Evolutionary conservation across 2,888 invertebrate genomes (phyloP).

Genomic region (Aphelenchoides bicaudatus): DNA sequence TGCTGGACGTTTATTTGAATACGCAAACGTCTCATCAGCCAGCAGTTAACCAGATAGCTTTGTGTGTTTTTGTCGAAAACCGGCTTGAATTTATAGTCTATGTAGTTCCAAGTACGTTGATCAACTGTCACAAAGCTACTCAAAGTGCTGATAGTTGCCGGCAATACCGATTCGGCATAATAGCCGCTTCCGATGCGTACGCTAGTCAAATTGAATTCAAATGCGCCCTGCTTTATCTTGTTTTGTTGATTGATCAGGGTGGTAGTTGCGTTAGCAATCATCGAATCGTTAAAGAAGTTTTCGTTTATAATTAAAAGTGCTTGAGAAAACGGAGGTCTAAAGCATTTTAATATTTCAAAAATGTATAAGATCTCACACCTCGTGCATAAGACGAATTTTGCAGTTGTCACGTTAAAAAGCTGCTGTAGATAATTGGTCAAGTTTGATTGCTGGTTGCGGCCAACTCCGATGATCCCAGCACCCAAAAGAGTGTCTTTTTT

Average conservation of each 20-base stretch:
- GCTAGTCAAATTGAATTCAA: slow-evolving; percentile 4
- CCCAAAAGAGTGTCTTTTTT: background rate
- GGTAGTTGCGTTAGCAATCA: background rate
- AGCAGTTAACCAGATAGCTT: background rate
- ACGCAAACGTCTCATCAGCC: background rate
- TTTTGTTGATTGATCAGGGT: too few relatives aligned
- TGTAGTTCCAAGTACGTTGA: background rate
- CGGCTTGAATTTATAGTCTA: background rate
- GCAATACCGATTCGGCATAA: background rate
- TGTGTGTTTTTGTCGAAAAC: background rate
- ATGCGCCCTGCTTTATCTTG: background rate
- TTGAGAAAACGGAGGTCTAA: background rate
- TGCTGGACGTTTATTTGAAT: background rate
- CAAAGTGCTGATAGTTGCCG: background rate
- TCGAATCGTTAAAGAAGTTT: background rate
- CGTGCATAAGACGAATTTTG: background rate
- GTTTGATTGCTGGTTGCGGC: background rate
- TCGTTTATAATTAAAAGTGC: background rate
- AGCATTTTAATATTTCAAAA: background rate
- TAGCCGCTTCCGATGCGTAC: background rate
- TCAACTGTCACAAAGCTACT: background rate
- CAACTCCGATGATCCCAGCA: background rate
- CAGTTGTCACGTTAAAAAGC: background rate
- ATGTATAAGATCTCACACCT: background rate
- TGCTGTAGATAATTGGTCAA: background rate